phyloP scores from a whole-genome alignment of 2,113 vertebrate species.

The Myrmophylax atrothorax region DNA sequence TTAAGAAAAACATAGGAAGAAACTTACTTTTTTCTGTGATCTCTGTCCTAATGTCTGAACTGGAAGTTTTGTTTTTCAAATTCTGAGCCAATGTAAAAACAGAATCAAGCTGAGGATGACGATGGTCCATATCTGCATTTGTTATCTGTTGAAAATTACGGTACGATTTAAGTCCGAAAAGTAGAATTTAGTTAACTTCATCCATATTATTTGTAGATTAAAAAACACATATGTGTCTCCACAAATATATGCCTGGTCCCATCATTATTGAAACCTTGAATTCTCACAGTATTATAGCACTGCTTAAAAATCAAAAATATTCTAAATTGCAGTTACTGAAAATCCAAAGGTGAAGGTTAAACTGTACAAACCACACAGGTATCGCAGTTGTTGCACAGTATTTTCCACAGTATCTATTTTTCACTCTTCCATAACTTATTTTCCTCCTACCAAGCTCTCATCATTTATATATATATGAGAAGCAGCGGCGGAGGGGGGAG shows the following conservation, averaged over 20 bases:
- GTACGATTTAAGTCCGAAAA: not conserved
- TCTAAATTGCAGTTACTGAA: not conserved
- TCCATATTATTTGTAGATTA: not conserved
- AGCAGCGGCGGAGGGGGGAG: not conserved
- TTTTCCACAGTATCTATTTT: not conserved
- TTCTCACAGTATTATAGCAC: not conserved
- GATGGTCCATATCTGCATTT: constrained; percentile 90
- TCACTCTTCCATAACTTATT: not conserved
- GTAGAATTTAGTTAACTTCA: not conserved
- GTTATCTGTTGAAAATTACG: constrained; percentile 81
- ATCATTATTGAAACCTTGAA: not conserved
- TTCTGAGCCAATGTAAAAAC: constrained; percentile 96
- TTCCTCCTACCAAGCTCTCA: not conserved
- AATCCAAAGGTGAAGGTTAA: not conserved
- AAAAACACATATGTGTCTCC: not conserved
- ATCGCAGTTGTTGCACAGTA: not conserved
- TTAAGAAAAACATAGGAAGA: not conserved
- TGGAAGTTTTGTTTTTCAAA: constrained; percentile 97
- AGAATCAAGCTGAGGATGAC: constrained; percentile 90
- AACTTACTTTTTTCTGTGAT: constrained; percentile 93
- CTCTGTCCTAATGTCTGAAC: constrained; percentile 89
- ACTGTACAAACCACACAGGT: not conserved
- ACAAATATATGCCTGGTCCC: not conserved
- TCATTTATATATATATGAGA: not conserved
- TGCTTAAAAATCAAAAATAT: not conserved